Evolutionary conservation across 1,140 invertebrate genomes (phyloP).

Genomic region (Teleogryllus occipitalis): DNA sequence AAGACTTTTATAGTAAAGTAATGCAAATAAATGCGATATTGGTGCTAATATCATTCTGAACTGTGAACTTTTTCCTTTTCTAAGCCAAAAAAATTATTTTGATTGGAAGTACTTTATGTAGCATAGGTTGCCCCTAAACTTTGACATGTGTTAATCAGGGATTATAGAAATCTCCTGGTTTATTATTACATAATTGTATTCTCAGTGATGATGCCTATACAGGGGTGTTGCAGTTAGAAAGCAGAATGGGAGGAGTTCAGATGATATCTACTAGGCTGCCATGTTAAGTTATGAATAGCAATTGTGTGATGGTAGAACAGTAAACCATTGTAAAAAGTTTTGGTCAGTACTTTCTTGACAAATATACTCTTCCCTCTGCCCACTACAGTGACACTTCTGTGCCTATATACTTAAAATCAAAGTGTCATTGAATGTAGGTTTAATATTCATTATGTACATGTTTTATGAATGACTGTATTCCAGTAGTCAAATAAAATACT

Average conservation of each 20-base stretch:
- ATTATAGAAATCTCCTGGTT: background rate
- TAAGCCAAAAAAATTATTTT: background rate
- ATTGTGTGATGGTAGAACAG: no score
- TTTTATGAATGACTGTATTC: background rate
- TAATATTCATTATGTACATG: background rate
- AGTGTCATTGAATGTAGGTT: background rate
- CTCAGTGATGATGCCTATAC: background rate
- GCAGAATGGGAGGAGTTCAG: no score
- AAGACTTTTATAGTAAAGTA: background rate
- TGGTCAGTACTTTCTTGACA: no score
- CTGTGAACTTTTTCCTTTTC: background rate
- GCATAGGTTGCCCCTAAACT: background rate
- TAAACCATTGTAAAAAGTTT: no score
- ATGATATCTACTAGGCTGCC: no score
- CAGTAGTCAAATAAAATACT: background rate
- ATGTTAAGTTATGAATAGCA: no score
- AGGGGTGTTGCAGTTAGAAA: background rate
- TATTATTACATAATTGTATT: background rate
- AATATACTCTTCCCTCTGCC: background rate
- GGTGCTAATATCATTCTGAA: conserved; percentile 1
- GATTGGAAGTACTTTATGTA: background rate
- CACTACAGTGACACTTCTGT: background rate
- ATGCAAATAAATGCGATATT: background rate
- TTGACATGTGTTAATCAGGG: background rate
- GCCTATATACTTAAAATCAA: background rate